These are phyloP conservation scores for Brachypalpus laphriformis DNA, from an alignment of 2,888 invertebrate species.

Conservation along the genomic window DNA sequence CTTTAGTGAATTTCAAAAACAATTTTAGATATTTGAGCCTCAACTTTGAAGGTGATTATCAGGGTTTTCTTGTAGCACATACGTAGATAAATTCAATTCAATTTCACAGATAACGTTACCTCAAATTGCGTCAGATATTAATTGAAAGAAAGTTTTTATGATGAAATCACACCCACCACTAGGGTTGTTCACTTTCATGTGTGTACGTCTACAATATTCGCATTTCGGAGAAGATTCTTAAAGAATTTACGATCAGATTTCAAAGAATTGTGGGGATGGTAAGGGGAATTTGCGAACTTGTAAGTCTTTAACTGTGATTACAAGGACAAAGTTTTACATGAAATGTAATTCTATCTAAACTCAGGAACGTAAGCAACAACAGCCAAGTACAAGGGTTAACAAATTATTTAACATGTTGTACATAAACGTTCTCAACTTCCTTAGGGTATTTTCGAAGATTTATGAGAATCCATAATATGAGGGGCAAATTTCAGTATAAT, in stretches of 20 bases:
- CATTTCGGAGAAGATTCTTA: not conserved
- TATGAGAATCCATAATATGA: too few species aligned
- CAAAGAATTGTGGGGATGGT: not conserved
- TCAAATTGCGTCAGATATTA: constrained; percentile 33
- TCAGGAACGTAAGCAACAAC: not conserved
- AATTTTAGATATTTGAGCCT: constrained; percentile 1
- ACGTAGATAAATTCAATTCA: not conserved
- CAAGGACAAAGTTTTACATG: constrained; percentile 1
- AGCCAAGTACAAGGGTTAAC: not conserved
- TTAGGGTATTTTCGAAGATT: not conserved
- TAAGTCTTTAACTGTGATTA: not conserved
- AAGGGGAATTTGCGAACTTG: not conserved
- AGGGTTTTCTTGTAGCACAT: not conserved
- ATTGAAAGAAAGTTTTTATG: constrained; percentile 45
- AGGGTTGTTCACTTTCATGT: constrained; percentile 19
- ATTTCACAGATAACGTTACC: not conserved
- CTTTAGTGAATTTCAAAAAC: constrained; percentile 7
- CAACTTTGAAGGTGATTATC: not conserved
- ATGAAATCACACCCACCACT: not conserved
- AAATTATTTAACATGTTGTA: not conserved
- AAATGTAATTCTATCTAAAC: not conserved
- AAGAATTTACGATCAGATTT: not conserved
- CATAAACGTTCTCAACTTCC: not conserved
- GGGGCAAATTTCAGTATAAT: too few species aligned
- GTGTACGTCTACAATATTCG: not conserved